Evolutionary conservation across 2,888 invertebrate species (phyloP).

Genomic region (Linnaemya tessellans): DNA sequence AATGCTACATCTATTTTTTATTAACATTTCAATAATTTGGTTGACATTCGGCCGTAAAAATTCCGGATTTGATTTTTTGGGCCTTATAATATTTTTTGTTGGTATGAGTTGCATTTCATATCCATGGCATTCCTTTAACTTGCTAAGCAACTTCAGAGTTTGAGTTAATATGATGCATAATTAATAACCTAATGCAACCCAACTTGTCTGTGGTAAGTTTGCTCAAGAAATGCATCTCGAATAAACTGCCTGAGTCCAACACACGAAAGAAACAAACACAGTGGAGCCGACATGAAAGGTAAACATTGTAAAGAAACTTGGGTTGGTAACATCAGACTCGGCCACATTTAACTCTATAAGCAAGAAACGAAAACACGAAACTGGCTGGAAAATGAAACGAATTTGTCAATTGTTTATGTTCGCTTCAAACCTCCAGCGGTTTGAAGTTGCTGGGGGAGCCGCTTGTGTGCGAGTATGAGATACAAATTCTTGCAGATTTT

Average conservation of each 20-base stretch:
- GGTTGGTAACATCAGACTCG: constrained; percentile 57
- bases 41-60: neutral
- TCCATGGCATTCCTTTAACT: neutral
- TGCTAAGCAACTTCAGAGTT: neutral
- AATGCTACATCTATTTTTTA: too few species aligned
- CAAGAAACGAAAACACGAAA: constrained; percentile 42
- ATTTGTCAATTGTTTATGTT: constrained; percentile 50
- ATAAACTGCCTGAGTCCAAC: constrained; percentile 12
- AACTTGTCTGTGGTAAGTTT: constrained; percentile 67
- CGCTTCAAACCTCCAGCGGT: constrained; percentile 37
- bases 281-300: constrained; percentile 11
- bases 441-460: constrained; percentile 25
- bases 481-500: constrained; percentile 47
- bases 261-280: neutral
- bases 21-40: too few species aligned
- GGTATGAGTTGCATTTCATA: constrained; percentile 33
- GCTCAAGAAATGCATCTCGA: constrained; percentile 50
- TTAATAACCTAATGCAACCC: constrained; percentile 55
- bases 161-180: constrained; percentile 48
- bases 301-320: constrained; percentile 23
- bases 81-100: neutral
- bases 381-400: neutral
- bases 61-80: neutral
- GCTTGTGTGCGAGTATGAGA: constrained; percentile 19
- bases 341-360: too few species aligned